Conservation (phyloP, 23 tunicate genomes). For the Trididemnum miniatum region DNA sequence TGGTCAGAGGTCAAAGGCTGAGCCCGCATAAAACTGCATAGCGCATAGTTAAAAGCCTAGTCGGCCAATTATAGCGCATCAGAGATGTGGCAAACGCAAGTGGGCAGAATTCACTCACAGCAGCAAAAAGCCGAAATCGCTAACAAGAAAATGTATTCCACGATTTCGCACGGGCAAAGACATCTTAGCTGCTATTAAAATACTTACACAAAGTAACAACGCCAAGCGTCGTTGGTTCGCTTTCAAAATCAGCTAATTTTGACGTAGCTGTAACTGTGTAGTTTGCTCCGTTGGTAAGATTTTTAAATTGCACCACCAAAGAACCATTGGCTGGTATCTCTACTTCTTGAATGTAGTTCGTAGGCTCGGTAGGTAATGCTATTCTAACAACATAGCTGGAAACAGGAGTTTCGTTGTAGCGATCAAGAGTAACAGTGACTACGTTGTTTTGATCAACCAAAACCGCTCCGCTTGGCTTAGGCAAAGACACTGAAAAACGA, state of each 20-base stretch:
- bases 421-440: constrained; percentile 30
- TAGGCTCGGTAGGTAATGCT: constrained; percentile 5
- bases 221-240: constrained; percentile 20
- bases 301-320: constrained; percentile 9
- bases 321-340: constrained; percentile 12
- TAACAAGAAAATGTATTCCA: too few species aligned
- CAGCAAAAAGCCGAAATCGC: too few species aligned
- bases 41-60: too few species aligned
- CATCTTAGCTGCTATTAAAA: too few species aligned
- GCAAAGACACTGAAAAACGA: constrained; percentile 37
- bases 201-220: constrained; percentile 50
- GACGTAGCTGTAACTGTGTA: constrained; percentile 35
- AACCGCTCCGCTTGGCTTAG: constrained; percentile 29
- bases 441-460: constrained; percentile 25
- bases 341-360: neutral
- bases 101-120: too few species aligned
- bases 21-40: too few species aligned
- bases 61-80: too few species aligned
- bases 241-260: constrained; percentile 24
- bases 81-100: too few species aligned
- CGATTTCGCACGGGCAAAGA: too few species aligned
- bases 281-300: constrained; percentile 44
- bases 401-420: constrained; percentile 12
- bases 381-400: constrained; percentile 37
- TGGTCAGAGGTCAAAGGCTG: too few species aligned